Conservation (phyloP, 53 echinoderm and acorn worm species). For the Actinopyga echinites region DNA sequence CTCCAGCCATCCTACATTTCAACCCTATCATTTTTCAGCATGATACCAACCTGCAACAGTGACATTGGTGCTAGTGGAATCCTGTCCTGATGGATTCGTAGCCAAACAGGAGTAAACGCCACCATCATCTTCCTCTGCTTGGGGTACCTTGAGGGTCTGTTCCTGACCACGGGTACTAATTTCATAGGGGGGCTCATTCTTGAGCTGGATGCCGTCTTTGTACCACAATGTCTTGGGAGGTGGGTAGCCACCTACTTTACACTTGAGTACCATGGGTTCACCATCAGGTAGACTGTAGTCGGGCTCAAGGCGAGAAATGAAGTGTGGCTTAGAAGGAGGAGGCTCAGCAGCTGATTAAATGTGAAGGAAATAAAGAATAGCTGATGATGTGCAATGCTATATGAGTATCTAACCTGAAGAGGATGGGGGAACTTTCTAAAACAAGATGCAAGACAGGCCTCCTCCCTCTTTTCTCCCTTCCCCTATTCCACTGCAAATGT, state of each 20-base stretch:
- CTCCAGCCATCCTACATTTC: too few relatives aligned
- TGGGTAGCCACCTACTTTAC: constrained; percentile 77
- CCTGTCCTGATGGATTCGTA: too few relatives aligned
- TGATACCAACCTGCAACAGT: constrained; percentile 22
- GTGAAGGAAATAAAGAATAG: too few relatives aligned
- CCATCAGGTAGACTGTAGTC: constrained; percentile 70
- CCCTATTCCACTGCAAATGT: too few relatives aligned
- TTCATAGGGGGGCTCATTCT: constrained; percentile 73
- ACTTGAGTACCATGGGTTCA: constrained; percentile 66
- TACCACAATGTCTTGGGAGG: constrained; percentile 74
- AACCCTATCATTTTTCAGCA: too few relatives aligned
- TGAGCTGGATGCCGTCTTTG: constrained; percentile 75
- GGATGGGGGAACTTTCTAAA: too few relatives aligned
- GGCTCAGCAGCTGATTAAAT: too few relatives aligned
- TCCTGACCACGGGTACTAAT: constrained; percentile 38
- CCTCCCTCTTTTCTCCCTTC: too few relatives aligned
- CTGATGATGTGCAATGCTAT: too few relatives aligned
- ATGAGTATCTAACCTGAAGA: too few relatives aligned
- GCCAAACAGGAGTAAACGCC: too few relatives aligned
- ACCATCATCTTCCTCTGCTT: constrained; percentile 7
- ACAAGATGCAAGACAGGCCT: too few relatives aligned
- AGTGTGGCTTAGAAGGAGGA: constrained; percentile 59
- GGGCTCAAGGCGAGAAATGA: constrained; percentile 65
- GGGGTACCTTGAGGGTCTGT: not conserved
- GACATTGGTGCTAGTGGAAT: constrained; percentile 47